Conservation (phyloP, 1,140 invertebrate species). For the Zaprionus davidi region DNA sequence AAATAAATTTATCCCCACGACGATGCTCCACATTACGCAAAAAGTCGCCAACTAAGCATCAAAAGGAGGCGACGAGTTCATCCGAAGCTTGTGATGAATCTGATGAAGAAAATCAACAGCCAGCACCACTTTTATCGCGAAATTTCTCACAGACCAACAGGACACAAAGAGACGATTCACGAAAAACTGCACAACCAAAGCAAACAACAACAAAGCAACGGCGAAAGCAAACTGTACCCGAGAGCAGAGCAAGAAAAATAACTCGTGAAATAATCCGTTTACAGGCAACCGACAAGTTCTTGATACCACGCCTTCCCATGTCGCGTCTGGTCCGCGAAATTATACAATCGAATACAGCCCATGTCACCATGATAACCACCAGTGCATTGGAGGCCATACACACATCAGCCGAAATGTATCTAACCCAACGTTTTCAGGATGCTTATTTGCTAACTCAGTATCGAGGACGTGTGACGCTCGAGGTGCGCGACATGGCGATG, state of each 20-base stretch:
- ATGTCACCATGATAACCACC: slow-evolving; percentile 85
- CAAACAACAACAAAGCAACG: not conserved
- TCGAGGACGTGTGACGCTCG: slow-evolving; percentile 90
- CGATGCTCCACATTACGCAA: slow-evolving; percentile 47
- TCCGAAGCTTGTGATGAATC: slow-evolving; percentile 14
- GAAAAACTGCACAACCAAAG: not conserved
- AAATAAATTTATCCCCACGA: slow-evolving; percentile 1
- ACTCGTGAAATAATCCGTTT: slow-evolving; percentile 36
- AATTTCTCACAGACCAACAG: not conserved
- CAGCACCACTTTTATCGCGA: not conserved
- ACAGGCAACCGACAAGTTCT: not conserved
- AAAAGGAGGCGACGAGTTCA: not conserved
- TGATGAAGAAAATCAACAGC: not conserved
- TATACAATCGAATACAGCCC: not conserved
- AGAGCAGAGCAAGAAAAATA: slow-evolving; percentile 2
- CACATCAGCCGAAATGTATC: slow-evolving; percentile 90
- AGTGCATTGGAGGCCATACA: slow-evolving; percentile 87
- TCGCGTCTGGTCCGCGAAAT: slow-evolving; percentile 76
- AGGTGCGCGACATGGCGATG: slow-evolving; percentile 87
- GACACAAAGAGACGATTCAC: not conserved
- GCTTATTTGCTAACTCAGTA: slow-evolving; percentile 89
- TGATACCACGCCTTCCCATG: slow-evolving; percentile 77
- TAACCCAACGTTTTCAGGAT: slow-evolving; percentile 91
- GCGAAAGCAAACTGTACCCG: slow-evolving; percentile 44
- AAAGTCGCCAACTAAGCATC: not conserved